Evolutionary conservation across 2,797 vertebrate genomes (phyloP).

Genomic region (Luscinia luscinia): DNA sequence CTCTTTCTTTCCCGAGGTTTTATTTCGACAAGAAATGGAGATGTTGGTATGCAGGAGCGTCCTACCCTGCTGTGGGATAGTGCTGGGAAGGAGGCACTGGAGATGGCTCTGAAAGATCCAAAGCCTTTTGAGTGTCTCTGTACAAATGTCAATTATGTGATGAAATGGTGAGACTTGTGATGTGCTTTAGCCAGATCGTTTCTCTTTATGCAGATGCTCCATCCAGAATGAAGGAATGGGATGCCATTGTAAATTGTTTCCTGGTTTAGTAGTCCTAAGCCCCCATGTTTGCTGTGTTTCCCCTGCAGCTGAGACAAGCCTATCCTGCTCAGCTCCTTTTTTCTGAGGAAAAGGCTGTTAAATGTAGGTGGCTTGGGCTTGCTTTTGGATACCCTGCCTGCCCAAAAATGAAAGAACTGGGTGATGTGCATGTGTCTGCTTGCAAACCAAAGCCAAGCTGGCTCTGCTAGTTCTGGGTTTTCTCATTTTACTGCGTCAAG

Average conservation of each 20-base stretch:
- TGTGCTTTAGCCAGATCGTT: not conserved
- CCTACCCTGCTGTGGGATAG: not conserved
- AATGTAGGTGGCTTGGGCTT: not conserved
- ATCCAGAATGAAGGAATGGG: not conserved
- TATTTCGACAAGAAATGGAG: not conserved
- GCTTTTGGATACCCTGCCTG: not conserved
- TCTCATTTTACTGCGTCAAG: not conserved
- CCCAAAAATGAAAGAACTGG: not conserved
- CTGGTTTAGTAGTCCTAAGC: not conserved
- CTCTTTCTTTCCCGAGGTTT: not conserved
- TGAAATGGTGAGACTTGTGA: not conserved
- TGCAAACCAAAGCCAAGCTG: conserved; percentile 9
- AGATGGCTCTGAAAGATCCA: not conserved
- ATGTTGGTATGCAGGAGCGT: not conserved
- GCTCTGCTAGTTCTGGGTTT: not conserved
- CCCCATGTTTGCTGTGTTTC: not conserved
- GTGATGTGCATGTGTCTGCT: not conserved
- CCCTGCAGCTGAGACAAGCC: not conserved
- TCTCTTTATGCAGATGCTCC: not conserved
- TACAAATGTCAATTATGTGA: not conserved
- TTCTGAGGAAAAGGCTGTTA: not conserved
- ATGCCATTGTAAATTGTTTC: not conserved
- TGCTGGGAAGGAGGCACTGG: not conserved
- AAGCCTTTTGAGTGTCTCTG: not conserved
- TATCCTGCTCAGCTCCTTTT: not conserved